Base-by-base conservation (phyloP, 35 echinoderm and acorn worm genomes). In the Apostichopus japonicus region DNA sequence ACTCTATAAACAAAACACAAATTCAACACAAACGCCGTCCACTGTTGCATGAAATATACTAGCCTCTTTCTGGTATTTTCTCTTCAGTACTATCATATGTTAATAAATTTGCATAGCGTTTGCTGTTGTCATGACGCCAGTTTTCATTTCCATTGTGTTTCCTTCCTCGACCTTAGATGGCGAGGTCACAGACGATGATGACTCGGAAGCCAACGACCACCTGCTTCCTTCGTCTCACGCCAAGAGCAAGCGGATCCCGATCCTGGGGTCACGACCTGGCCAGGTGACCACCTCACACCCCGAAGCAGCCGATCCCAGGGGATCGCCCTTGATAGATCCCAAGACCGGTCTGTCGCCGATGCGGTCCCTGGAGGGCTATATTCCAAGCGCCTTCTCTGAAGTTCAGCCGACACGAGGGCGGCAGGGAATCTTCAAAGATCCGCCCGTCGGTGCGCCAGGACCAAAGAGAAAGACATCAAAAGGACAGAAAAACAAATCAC, bases 351-450 rank as follows among this genome's bases (percentile, higher is more conserved):
- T 89, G 5, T 72, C 86, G 44, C 62, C 86, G 56, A 72, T 89
- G 86, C 86, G 72, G 86, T 89, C 79, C 80, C 61, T 84, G 22
- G 92, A 90, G 55, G 92, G 90, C 24, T 96, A 96, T 63, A 51
- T 96, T 56, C 95, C 95, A 6, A 94, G 95, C 58, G 95, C 95
- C 1, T 96, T 86, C 63, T 86, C 92, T 13, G 77, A 87, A 27
- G 77, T 92, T 17, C 81, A 86, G 51, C 92, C 95, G 2, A 72
- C 86, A 23, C 57, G 86, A 24, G 24, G 61, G 4, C 8, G 86
- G 8, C 86, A 89, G 62, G 86, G 86, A 1, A 89, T 89, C 6
- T 54, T 89, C 61, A 89, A 89, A 56, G 86, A 89, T 21, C 22
- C 53, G 9, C 86, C 86, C 8, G 56, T 19, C 14, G 63, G 63